These are phyloP conservation scores for Drosophila guanche DNA, from an alignment of 1,140 invertebrate genomes.

Conservation along the genomic window DNA sequence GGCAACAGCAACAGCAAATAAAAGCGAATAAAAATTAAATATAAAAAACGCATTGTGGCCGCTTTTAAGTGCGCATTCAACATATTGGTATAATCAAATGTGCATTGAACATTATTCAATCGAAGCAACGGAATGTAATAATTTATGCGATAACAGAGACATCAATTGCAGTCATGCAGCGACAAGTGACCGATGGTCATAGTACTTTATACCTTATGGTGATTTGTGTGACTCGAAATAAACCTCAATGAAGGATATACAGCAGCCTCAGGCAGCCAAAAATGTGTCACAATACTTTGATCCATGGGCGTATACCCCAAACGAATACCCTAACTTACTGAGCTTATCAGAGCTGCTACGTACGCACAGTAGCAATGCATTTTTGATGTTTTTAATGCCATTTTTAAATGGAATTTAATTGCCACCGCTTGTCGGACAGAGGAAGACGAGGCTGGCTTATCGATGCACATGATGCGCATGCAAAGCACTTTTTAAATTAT, in stretches of 20 bases:
- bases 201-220: too few species aligned
- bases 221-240: too few species aligned
- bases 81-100: conserved; percentile 63
- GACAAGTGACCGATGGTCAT: conserved; percentile 5
- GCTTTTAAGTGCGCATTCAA: conserved; percentile 31
- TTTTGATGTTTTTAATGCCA: conserved; percentile 61
- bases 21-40: conserved; percentile 50
- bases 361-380: conserved; percentile 21
- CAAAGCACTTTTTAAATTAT: conserved; percentile 80
- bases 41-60: conserved; percentile 46
- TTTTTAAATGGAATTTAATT: conserved; percentile 77
- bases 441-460: conserved; percentile 44
- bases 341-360: conserved; percentile 29
- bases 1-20: conserved; percentile 23
- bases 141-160: conserved; percentile 47
- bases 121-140: conserved; percentile 38
- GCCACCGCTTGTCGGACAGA: conserved; percentile 28
- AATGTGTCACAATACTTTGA: too few species aligned
- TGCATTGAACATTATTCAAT: conserved; percentile 45
- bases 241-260: too few species aligned
- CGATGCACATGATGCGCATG: conserved; percentile 73
- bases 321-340: conserved; percentile 21
- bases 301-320: background rate
- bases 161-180: background rate
- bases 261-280: too few species aligned